A percentile compares a stretch with the other conserved stretches of the same genome.
Evolutionary conservation across 2,113 vertebrate genomes (phyloP).

Genomic region (Aegotheles bennettii): DNA sequence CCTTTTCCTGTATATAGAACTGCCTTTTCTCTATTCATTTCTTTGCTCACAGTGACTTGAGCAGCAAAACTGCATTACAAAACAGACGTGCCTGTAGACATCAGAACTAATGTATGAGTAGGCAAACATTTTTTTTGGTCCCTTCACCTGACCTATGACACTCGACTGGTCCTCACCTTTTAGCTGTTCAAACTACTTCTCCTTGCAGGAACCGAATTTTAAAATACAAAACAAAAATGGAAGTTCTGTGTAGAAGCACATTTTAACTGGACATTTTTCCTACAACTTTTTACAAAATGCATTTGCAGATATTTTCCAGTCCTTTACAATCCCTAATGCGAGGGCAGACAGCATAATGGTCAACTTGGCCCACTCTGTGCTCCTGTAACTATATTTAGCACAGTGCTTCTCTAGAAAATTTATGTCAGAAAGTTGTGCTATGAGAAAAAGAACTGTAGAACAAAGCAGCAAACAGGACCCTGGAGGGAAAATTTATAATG

Average conservation of each 20-base stretch:
- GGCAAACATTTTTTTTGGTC: not conserved
- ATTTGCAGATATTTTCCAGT: not conserved
- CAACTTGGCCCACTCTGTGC: not conserved
- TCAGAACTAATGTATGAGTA: not conserved
- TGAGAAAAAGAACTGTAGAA: not conserved
- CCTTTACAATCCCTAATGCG: not conserved
- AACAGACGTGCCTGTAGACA: not conserved
- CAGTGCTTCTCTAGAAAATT: not conserved
- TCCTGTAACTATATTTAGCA: not conserved
- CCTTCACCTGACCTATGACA: not conserved
- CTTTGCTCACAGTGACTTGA: not conserved
- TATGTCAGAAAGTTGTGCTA: not conserved
- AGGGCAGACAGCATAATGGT: not conserved
- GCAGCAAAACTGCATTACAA: not conserved
- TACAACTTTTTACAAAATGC: not conserved
- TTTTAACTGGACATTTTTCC: not conserved
- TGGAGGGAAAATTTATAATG: not conserved
- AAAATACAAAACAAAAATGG: rapidly evolving
- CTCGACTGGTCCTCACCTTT: not conserved
- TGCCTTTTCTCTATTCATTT: not conserved
- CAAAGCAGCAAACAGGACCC: not conserved
- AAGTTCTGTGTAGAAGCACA: not conserved
- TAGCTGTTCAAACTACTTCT: not conserved
- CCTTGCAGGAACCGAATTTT: not conserved
- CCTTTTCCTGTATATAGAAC: not conserved